These are phyloP conservation scores for Otus scops DNA, from an alignment of 2,797 vertebrate genomes.

Conservation along the genomic window DNA sequence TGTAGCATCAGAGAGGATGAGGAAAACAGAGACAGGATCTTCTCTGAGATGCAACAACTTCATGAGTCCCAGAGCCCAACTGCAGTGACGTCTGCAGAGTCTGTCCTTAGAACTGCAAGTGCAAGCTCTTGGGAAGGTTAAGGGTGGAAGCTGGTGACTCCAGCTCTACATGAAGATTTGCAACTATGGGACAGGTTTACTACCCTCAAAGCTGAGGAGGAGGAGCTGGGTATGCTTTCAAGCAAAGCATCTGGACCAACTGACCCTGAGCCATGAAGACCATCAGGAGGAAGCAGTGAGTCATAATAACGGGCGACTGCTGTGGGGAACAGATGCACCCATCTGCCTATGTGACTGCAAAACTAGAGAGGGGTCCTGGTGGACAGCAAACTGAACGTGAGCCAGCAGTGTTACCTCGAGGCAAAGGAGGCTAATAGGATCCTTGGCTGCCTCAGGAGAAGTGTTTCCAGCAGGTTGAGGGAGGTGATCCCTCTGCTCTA, in stretches of 20 bases:
- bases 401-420: background rate
- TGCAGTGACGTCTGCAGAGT: background rate
- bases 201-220: background rate
- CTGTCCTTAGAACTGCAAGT: background rate
- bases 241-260: background rate
- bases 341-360: background rate
- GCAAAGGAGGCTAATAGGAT: background rate
- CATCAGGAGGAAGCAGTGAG: background rate
- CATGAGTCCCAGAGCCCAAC: background rate
- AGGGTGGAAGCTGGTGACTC: background rate
- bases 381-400: background rate
- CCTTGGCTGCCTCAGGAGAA: background rate
- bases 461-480: background rate
- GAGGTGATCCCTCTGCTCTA: background rate
- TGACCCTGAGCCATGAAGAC: background rate
- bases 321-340: fast-evolving
- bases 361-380: background rate
- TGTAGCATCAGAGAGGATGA: background rate
- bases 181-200: background rate
- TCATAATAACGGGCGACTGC: too few species aligned
- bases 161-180: background rate
- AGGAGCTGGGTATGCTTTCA: background rate
- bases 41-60: background rate
- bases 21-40: background rate
- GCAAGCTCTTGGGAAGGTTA: background rate